Evolutionary conservation across 2,797 vertebrate species (phyloP).

Genomic region (Tachyglossus aculeatus): DNA sequence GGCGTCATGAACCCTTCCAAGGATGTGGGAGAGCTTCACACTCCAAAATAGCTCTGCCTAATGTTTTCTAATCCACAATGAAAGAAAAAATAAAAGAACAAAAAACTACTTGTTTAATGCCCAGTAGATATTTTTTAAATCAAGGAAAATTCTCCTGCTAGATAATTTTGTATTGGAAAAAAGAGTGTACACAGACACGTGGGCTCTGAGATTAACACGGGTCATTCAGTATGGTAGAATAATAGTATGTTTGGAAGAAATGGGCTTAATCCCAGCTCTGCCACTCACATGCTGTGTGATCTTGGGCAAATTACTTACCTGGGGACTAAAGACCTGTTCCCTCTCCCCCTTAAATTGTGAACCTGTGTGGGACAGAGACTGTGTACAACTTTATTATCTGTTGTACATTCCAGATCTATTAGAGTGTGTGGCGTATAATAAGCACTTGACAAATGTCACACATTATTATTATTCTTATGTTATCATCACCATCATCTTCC

Average conservation of each 20-base stretch:
- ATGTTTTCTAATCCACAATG: conserved; percentile 60
- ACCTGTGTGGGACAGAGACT: too few relatives aligned
- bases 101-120: conserved; percentile 42
- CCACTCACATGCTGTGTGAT: too few relatives aligned
- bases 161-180: conserved; percentile 54
- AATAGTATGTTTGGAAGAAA: too few relatives aligned
- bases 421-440: too few relatives aligned
- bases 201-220: conserved; percentile 68
- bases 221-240: too few relatives aligned
- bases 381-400: conserved; percentile 55
- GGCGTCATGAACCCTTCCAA: too few relatives aligned
- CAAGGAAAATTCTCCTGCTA: conserved; percentile 51
- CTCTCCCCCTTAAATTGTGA: too few relatives aligned
- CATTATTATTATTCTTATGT: conserved; percentile 59
- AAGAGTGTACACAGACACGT: conserved; percentile 61
- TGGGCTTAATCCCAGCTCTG: too few relatives aligned
- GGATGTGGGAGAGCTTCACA: too few relatives aligned
- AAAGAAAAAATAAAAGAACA: conserved; percentile 54
- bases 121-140: conserved; percentile 67
- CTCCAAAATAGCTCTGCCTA: conserved; percentile 42
- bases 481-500: conserved; percentile 56
- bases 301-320: too few relatives aligned
- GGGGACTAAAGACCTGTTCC: conserved; percentile 49
- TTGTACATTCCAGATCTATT: too few relatives aligned
- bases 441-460: too few relatives aligned